phyloP scores from a whole-genome alignment of 1,140 invertebrate species.

The Nymphalis io region DNA sequence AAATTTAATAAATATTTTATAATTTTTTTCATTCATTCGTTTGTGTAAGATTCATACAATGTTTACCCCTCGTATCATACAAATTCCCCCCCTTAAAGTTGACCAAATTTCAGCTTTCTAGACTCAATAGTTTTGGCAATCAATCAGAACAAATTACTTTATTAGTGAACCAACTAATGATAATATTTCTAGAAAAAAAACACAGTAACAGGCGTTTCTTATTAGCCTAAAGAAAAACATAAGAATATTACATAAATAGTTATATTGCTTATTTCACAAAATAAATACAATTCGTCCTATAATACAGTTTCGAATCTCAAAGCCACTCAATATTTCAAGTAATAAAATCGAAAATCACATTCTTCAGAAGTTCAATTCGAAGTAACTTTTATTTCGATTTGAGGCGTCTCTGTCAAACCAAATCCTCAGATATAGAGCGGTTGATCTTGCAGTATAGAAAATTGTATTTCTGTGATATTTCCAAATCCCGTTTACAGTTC shows the following conservation, averaged over 20 bases:
- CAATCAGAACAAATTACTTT: too few species aligned
- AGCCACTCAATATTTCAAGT: conserved; percentile 30
- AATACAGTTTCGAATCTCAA: conserved; percentile 21
- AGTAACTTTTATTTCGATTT: conserved; percentile 60
- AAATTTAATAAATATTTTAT: too few species aligned
- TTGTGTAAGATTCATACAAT: too few species aligned
- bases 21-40: too few species aligned
- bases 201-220: too few species aligned
- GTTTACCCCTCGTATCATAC: too few species aligned
- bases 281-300: conserved; percentile 1
- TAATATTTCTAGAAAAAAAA: too few species aligned
- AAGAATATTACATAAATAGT: neutral
- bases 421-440: conserved; percentile 52
- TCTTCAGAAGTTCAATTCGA: conserved; percentile 31
- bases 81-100: too few species aligned
- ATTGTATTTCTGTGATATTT: conserved; percentile 50
- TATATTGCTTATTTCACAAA: neutral
- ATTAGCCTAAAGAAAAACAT: too few species aligned
- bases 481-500: conserved; percentile 34
- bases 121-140: too few species aligned
- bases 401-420: conserved; percentile 53
- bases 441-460: conserved; percentile 53
- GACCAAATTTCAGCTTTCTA: too few species aligned
- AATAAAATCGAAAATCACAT: conserved; percentile 45
- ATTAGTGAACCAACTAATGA: too few species aligned